These are phyloP conservation scores for Siderastrea radians DNA, from an alignment of 92 coral and sea anemone species.

Conservation along the genomic window DNA sequence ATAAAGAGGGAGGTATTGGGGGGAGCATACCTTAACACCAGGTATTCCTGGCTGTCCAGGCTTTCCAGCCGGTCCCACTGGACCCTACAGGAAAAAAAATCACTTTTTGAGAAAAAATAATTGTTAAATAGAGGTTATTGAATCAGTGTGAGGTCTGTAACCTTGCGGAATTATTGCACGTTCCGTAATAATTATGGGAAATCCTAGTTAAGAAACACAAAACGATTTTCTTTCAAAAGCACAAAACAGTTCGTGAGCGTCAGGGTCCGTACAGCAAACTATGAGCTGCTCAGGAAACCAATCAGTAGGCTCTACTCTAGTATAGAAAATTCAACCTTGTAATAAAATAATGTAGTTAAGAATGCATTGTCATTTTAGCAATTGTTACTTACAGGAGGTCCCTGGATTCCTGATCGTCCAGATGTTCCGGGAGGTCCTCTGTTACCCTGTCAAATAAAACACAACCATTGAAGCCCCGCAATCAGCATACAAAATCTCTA, in stretches of 20 bases:
- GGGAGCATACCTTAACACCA: constrained; percentile 27
- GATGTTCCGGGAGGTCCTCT: constrained; percentile 34
- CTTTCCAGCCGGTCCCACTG: constrained; percentile 2
- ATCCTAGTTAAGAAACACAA: too few relatives aligned
- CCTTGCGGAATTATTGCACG: too few relatives aligned
- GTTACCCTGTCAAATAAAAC: constrained; percentile 14
- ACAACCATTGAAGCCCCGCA: not conserved
- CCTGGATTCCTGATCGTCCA: constrained; percentile 36
- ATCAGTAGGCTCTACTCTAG: too few relatives aligned
- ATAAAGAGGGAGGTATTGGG: not conserved
- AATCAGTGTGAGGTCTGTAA: too few relatives aligned
- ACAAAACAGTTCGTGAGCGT: too few relatives aligned
- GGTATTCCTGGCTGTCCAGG: constrained; percentile 50
- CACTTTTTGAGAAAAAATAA: not conserved
- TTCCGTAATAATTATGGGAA: too few relatives aligned
- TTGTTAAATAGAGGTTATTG: not conserved
- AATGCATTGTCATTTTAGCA: not conserved
- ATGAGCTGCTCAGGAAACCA: too few relatives aligned
- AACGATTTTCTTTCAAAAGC: too few relatives aligned
- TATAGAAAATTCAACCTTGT: too few relatives aligned
- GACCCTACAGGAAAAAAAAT: constrained; percentile 22
- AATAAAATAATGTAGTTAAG: not conserved
- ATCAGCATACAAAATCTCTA: too few relatives aligned
- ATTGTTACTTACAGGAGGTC: constrained; percentile 45
- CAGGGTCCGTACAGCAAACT: too few relatives aligned